Evolutionary conservation across 2,888 invertebrate genomes (phyloP), one percentile per base, ranked within the genome.

Genomic region (Dyspetes luteomarginatus): DNA sequence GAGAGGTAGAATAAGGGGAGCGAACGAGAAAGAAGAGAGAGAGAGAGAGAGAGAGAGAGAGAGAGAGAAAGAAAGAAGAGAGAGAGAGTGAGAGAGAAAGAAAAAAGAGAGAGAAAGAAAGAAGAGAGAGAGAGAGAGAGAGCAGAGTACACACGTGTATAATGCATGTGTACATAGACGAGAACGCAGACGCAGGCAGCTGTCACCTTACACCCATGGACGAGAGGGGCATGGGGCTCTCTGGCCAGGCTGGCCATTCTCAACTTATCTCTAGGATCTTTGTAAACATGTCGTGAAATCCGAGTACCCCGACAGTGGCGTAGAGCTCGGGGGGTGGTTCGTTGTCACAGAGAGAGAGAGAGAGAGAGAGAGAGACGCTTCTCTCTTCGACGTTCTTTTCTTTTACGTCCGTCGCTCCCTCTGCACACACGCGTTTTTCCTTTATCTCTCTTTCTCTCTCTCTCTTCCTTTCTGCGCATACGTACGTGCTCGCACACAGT

Each of bases 281-380:
- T 91, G 91, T 92, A 92, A 92, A 92, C 92, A 92, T 91, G 91
- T 91, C 92, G 92, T 92, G 92, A 92, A 92, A 92, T 91, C 90
- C 90, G 92, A 92, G 92, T 92, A 91, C 91, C 90, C 86, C 85
- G 87, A 81, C 91, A 91, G 88, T 91, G 91, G 91, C 91, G 91
- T 91, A 91, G 91, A 89, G 85, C 84, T 82, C 81, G 81, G 84
- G 87, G 88, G 88, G 86, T 87, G 86, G 86, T 85, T 65, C 64
- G 48, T 69, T 76, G 78, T 73, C 72, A 28, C n/a, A n/a, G n/a
- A n/a, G n/a, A n/a, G n/a, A n/a, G n/a, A n/a, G n/a, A n/a, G n/a
- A n/a, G n/a, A n/a, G n/a, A n/a, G n/a, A n/a, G n/a, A n/a, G n/a
- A n/a, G 78, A 78, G 69, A 36, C 9, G 64, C 77, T 85, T 80